phyloP scores from a whole-genome alignment of 2,797 vertebrate species.

The Pseudomugil gertrudae region DNA sequence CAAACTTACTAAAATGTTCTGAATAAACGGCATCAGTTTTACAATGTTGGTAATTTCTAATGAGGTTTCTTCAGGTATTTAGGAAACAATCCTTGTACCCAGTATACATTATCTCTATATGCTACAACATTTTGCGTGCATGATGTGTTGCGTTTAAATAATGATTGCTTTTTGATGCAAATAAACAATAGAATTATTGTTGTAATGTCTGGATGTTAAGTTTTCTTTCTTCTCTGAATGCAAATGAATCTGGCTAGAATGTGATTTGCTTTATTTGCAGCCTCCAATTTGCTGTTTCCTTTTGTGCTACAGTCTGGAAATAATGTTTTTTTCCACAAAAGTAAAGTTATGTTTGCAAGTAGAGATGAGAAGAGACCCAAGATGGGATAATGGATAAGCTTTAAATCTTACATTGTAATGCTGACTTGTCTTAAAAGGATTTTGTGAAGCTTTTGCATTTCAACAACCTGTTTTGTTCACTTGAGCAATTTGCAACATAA shows the following conservation, averaged over 20 bases:
- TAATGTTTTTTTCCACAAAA: background rate
- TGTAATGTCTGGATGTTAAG: conserved; percentile 3
- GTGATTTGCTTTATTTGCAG: conserved; percentile 3
- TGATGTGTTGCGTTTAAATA: background rate
- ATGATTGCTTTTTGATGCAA: background rate
- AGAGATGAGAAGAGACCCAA: background rate
- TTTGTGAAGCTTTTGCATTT: conserved; percentile 1
- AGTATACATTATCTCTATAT: background rate
- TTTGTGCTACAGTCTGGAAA: conserved; percentile 1
- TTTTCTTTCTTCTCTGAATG: conserved; percentile 5
- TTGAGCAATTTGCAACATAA: background rate
- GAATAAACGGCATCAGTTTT: background rate
- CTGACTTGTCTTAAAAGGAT: background rate
- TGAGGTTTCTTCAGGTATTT: background rate
- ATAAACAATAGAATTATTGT: background rate
- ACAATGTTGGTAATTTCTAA: background rate
- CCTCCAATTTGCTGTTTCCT: background rate
- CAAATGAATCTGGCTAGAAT: background rate
- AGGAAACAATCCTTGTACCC: background rate
- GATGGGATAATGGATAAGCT: background rate
- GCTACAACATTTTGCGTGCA: background rate
- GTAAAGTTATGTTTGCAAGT: background rate
- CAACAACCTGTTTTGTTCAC: conserved; percentile 11
- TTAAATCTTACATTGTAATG: background rate
- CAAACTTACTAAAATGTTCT: background rate